phyloP scores from a whole-genome alignment of 2,113 vertebrate genomes.

The Verasper variegatus region DNA sequence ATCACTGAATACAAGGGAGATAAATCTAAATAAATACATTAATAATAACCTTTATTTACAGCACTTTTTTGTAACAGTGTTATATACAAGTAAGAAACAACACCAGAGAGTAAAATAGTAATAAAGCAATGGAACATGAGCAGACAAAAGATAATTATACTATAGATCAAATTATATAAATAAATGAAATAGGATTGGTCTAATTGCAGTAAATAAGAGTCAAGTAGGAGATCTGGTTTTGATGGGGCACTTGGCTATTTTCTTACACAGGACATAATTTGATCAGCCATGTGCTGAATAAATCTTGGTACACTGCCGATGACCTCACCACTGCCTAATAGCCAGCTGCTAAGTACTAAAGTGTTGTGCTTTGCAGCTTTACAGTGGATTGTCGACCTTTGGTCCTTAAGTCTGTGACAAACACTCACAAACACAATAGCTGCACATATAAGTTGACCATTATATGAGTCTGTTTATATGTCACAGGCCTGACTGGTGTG shows the following conservation, averaged over 20 bases:
- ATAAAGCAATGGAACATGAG: too few relatives aligned
- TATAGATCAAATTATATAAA: too few relatives aligned
- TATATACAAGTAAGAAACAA: too few relatives aligned
- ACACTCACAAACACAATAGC: slow-evolving; percentile 22
- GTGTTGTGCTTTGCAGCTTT: slow-evolving; percentile 54
- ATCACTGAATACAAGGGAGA: too few relatives aligned
- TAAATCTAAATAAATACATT: too few relatives aligned
- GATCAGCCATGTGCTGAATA: background rate
- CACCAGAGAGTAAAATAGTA: background rate
- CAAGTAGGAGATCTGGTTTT: background rate
- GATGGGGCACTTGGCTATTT: background rate
- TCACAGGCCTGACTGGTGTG: slow-evolving; percentile 5
- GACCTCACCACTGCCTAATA: slow-evolving; percentile 6
- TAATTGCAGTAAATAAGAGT: background rate
- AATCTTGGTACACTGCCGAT: background rate
- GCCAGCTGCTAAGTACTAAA: background rate
- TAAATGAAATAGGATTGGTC: background rate
- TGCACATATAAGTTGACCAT: background rate
- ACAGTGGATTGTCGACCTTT: slow-evolving; percentile 64
- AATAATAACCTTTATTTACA: too few relatives aligned
- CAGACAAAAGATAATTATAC: background rate
- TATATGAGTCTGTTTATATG: slow-evolving; percentile 12
- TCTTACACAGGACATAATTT: background rate
- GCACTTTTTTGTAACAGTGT: too few relatives aligned
- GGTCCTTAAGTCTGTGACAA: slow-evolving; percentile 18